Evolutionary conservation across 2,113 vertebrate genomes (phyloP), one percentile per base, ranked within the genome.

Genomic region (Semnornis frantzii): DNA sequence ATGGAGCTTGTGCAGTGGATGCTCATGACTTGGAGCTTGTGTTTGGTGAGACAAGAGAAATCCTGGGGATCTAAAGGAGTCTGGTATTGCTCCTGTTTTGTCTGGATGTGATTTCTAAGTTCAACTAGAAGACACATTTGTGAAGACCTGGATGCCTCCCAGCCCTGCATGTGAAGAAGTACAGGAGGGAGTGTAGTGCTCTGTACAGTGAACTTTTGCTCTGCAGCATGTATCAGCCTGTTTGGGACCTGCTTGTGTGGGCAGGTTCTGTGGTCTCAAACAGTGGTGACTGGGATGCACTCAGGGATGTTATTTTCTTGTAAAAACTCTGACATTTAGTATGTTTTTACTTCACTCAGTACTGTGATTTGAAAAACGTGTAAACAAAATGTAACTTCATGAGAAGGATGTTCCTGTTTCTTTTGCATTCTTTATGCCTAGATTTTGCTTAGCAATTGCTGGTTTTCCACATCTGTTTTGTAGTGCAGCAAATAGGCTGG

Each of bases 171-270:
- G 0, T 54, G 65, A 70, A 55, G 27, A 16, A 66, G 25, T 17
- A 52, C 21, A 6, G 55, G 7, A 65, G 12, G 0, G 0, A 10
- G 9, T 15, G 13, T 37, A 44, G 30, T 1, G 0, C 9, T 64
- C 15, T 8, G 2, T 21, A 24, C 10, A 0, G 1, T 33, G 42
- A 33, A 39, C 9, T 72, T 48, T 25, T 33, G 46, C 23, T 85
- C 34, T 65, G 42, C 37, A 42, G 16, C 1, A 0, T 19, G 5
- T 34, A 23, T 44, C 52, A 76, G 34, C 15, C 44, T 44, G 44
- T 37, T 37, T 4, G 9, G 12, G 20, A n/a, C n/a, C 37, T 0
- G 0, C 55, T 83, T 66, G 5, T 37, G 21, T 55, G 34, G 18
- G 11, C 46, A 58, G 20, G 7, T 60, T 87, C 64, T 80, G 50